Evolutionary conservation across 2,888 invertebrate species (phyloP), one percentile per base, ranked within the genome.

Genomic region (Acanthopleura granulata): DNA sequence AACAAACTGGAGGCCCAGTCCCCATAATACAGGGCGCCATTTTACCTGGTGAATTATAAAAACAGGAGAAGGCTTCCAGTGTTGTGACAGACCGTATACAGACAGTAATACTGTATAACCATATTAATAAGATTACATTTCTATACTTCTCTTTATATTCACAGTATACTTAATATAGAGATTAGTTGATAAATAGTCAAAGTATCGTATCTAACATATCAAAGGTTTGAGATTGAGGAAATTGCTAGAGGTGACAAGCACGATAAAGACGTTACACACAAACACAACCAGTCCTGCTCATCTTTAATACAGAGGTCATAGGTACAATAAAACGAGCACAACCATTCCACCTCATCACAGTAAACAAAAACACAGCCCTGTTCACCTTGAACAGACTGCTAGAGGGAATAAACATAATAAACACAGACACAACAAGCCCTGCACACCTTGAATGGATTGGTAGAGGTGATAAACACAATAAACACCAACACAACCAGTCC

Each of bases 21-120:
- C 82, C 81, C 80, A 82, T 15, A 82, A 25, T 25, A 82, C 79
- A 29, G 82, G 81, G 15, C 81, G 72, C 82, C 81, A 96, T 16
- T 78, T 77, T 25, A 87, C 80, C 84, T 86, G 40, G 40, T 40
- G 4, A 40, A 40, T 9, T n/a, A n/a, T n/a, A n/a, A n/a, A 40
- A 3, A 40, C 40, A 40, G 3, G 9, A 40, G n/a, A n/a, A n/a
- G n/a, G n/a, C n/a, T n/a, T n/a, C n/a, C n/a, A n/a, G n/a, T n/a
- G n/a, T n/a, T n/a, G n/a, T n/a, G n/a, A n/a, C n/a, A n/a, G n/a
- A n/a, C n/a, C n/a, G n/a, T n/a, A n/a, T n/a, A n/a, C n/a, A n/a
- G n/a, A n/a, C n/a, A n/a, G n/a, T n/a, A n/a, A n/a, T n/a, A n/a
- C n/a, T n/a, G n/a, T n/a, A n/a, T n/a, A n/a, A n/a, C n/a, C n/a